These are phyloP conservation scores for Corythornis leucogaster DNA, from an alignment of 2,797 vertebrate species.

Conservation along the genomic window DNA sequence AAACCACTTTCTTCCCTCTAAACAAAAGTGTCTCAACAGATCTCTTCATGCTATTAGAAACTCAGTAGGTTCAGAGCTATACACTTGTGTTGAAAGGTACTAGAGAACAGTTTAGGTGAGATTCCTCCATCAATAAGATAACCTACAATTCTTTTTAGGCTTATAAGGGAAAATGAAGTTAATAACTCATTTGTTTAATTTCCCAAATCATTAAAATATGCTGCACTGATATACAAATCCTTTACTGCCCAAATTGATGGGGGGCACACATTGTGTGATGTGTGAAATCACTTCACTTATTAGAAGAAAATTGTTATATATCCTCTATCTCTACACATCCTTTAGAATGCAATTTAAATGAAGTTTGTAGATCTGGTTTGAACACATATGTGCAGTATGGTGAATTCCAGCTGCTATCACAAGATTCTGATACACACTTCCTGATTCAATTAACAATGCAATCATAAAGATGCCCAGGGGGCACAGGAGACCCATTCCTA, in stretches of 20 bases:
- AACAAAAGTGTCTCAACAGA: neutral
- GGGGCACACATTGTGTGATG: neutral
- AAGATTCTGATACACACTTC: neutral
- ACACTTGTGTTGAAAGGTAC: neutral
- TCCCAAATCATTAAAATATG: neutral
- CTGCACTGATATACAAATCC: neutral
- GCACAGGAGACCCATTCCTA: neutral
- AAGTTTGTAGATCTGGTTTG: neutral
- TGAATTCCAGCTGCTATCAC: neutral
- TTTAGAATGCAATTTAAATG: neutral
- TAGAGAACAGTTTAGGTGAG: neutral
- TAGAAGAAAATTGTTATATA: neutral
- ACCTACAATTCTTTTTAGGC: neutral
- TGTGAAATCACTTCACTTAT: neutral
- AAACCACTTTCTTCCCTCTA: neutral
- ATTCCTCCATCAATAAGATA: neutral
- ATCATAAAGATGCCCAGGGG: neutral
- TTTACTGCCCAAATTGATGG: neutral
- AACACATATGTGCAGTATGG: neutral
- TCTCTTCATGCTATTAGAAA: neutral
- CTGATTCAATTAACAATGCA: neutral
- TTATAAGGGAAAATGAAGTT: neutral
- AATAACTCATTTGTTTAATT: neutral
- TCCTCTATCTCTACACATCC: neutral
- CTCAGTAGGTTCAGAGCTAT: neutral